Evolutionary conservation across 37 sponge, comb jelly and placozoan species (phyloP), one percentile per base, ranked within the genome.

Genomic region (Corticium candelabrum): DNA sequence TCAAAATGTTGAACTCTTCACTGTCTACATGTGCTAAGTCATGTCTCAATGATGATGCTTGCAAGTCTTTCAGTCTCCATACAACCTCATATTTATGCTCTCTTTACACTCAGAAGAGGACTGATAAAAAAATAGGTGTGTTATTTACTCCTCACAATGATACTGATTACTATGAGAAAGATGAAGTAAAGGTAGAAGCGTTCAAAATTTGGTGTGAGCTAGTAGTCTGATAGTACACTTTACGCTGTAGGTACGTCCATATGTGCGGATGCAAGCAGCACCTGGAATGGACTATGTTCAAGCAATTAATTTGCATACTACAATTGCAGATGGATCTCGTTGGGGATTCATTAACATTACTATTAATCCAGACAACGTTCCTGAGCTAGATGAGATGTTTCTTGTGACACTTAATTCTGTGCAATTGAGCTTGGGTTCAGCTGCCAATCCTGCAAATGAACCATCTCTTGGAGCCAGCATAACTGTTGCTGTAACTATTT

Each of bases 331-430:
- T n/a, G 86, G 86, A 1, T 2, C 30, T 69, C 50, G 1, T 43
- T 1, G 34, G 1, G 74, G 82, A 4, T 27, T 34, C 40, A 81
- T 94, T 7, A 76, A 81, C 1, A 82, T 90, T 29, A 68, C 80
- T 36, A 81, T 90, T 3, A 31, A 81, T 1, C 81, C 80, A 29
- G 91, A 94, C 80, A 72, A 39, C 35, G 36, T 68, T 1, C 87
- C 95, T 37, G 95, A 94, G 74, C 83, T 94, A 3, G 80, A 81
- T n/a, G 95, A 92, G 67, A 80, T 74, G 11, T 86, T 92, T 35
- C 37, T 68, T 4, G 78, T 92, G 30, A 38, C 3, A 2, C 79
- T 92, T 37, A 40, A 35, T 37, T 33, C 74, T 0, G 93, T 92
- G 4, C 40, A 81, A 76, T n/a, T 30, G 2, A 77, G 86, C 7